These are phyloP conservation scores for Charina bottae DNA, from an alignment of 2,113 vertebrate genomes.

Conservation along the genomic window DNA sequence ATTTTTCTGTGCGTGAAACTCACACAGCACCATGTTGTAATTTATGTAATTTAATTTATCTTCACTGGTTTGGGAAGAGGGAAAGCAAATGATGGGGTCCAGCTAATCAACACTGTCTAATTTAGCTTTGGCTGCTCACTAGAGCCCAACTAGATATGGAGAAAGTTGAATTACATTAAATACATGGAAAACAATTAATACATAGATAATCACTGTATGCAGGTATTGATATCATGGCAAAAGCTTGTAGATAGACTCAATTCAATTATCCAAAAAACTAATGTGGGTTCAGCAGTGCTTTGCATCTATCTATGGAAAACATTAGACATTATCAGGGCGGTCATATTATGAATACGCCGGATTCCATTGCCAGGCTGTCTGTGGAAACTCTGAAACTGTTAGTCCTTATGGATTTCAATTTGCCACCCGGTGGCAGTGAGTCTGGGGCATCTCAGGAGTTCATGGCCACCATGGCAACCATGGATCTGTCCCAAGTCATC, in stretches of 20 bases:
- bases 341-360: too few species aligned
- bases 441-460: too few species aligned
- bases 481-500: too few species aligned
- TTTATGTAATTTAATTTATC: too few species aligned
- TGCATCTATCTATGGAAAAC: too few species aligned
- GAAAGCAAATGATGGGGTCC: neutral
- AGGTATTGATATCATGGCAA: neutral
- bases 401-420: too few species aligned
- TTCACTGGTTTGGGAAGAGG: neutral
- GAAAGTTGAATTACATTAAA: neutral
- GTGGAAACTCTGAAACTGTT: too few species aligned
- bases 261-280: neutral
- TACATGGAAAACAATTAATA: neutral
- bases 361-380: too few species aligned
- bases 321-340: too few species aligned
- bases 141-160: neutral
- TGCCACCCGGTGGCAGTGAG: too few species aligned
- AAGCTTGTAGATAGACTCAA: neutral
- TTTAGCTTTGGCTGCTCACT: neutral
- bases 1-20: neutral
- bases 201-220: neutral
- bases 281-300: too few species aligned
- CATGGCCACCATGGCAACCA: too few species aligned
- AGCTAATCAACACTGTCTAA: neutral
- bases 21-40: neutral